Conservation (phyloP, 2,888 invertebrate genomes). For the Lacanobia oleracea region DNA sequence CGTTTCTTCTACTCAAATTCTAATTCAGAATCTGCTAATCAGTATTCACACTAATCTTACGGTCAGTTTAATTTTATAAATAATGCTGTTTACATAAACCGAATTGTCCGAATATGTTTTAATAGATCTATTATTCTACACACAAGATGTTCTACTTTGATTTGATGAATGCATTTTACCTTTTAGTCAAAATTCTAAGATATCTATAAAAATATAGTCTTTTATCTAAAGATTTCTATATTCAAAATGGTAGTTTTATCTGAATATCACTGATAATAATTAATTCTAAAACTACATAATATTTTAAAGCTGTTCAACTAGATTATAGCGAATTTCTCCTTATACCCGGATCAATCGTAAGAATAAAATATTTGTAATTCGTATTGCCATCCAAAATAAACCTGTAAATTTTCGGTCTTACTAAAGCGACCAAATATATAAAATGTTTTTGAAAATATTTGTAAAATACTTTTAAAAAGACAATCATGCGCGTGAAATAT, state of each 20-base stretch:
- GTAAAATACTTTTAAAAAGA: conserved; percentile 21
- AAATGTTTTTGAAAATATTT: conserved; percentile 19
- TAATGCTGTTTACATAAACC: conserved; percentile 2
- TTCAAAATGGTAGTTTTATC: conserved; percentile 64
- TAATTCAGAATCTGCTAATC: no score
- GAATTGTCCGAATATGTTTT: conserved; percentile 36
- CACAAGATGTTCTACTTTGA: conserved; percentile 56
- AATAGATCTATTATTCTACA: conserved; percentile 47
- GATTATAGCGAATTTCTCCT: conserved; percentile 49
- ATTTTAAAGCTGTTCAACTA: conserved; percentile 59
- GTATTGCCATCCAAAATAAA: conserved; percentile 45
- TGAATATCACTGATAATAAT: conserved; percentile 63
- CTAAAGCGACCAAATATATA: background rate
- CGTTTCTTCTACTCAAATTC: no score
- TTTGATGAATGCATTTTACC: conserved; percentile 52
- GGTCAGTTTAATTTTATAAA: no score
- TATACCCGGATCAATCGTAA: conserved; percentile 33
- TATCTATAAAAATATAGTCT: conserved; percentile 59
- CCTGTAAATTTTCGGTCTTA: conserved; percentile 13
- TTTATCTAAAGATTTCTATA: conserved; percentile 58
- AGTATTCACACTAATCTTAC: no score
- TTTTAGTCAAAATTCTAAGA: conserved; percentile 56
- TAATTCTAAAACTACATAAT: conserved; percentile 52
- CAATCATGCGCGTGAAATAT: background rate
- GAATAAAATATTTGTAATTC: conserved; percentile 28